A percentile compares a stretch with the other conserved stretches of the same genome.
phyloP scores from a whole-genome alignment of 1,140 invertebrate genomes.

The Microplitis demolitor region DNA sequence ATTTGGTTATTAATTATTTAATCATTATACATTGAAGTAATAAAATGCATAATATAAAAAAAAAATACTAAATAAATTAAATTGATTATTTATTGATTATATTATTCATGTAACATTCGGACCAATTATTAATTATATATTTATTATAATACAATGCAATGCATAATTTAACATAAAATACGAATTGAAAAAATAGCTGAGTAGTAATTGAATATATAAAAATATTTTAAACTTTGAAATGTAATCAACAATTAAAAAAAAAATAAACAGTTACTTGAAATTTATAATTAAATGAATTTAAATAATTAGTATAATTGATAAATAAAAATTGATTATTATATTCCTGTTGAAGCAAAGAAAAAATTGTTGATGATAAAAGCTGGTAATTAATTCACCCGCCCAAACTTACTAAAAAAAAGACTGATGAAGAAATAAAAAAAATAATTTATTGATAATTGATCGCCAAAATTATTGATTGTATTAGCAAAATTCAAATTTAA shows the following conservation, averaged over 20 bases:
- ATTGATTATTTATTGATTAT: constrained; percentile 50
- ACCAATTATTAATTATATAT: background rate
- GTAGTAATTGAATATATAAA: too few species aligned
- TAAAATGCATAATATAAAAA: constrained; percentile 42
- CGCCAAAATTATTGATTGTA: constrained; percentile 20
- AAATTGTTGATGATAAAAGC: constrained; percentile 16
- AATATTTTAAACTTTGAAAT: background rate
- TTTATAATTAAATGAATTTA: background rate
- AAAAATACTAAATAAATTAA: constrained; percentile 30
- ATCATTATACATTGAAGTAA: background rate
- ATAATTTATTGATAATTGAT: background rate
- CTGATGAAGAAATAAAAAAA: constrained; percentile 2
- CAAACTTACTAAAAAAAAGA: constrained; percentile 27
- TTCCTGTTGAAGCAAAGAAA: constrained; percentile 15
- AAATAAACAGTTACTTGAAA: background rate
- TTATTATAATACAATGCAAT: background rate
- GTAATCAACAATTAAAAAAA: background rate
- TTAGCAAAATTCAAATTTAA: constrained; percentile 1
- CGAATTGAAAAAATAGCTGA: background rate
- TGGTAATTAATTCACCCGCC: constrained; percentile 17
- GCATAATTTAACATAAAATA: background rate
- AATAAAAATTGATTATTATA: constrained; percentile 14
- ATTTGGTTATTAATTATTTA: constrained; percentile 41
- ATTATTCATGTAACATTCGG: constrained; percentile 22
- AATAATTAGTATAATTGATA: constrained; percentile 15